These are phyloP conservation scores for Trypoxylus dichotomus DNA, from an alignment of 1,140 invertebrate genomes.

Conservation along the genomic window DNA sequence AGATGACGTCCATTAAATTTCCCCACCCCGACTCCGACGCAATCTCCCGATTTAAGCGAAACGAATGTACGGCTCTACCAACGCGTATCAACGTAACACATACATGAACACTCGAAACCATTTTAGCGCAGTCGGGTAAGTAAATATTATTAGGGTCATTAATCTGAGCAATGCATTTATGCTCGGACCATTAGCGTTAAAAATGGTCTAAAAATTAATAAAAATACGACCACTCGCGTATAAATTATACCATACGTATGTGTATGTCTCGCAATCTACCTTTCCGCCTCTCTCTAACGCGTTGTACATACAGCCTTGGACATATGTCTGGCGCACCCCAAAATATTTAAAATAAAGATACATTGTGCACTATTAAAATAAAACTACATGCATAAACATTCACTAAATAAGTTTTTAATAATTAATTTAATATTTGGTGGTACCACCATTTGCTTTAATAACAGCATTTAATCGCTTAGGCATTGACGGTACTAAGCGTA, in stretches of 20 bases:
- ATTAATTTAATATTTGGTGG: too few relatives aligned
- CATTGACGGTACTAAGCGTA: too few relatives aligned
- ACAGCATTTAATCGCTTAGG: too few relatives aligned
- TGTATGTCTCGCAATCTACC: slow-evolving; percentile 8
- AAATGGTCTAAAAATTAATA: slow-evolving; percentile 48
- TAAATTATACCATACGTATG: slow-evolving; percentile 13
- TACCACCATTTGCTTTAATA: too few relatives aligned
- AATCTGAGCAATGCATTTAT: slow-evolving; percentile 37
- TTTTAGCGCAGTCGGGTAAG: slow-evolving; percentile 18
- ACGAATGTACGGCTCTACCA: not conserved
- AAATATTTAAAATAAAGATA: too few relatives aligned
- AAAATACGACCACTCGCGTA: slow-evolving; percentile 42
- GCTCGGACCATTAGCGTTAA: slow-evolving; percentile 42
- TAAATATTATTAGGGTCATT: slow-evolving; percentile 45
- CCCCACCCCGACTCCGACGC: not conserved
- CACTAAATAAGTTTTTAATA: too few relatives aligned
- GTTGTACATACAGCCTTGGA: too few relatives aligned
- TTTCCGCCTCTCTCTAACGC: not conserved
- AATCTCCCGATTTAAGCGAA: not conserved
- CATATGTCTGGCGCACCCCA: too few relatives aligned
- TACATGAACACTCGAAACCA: not conserved
- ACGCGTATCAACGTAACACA: not conserved
- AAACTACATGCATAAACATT: too few relatives aligned
- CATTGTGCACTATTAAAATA: too few relatives aligned
- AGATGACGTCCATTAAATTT: not conserved